Percentiles rank a stretch among this genome's conserved stretches.
These are phyloP conservation scores for Zaprionus nigranus DNA, from an alignment of 1,140 invertebrate genomes.

Conservation along the genomic window DNA sequence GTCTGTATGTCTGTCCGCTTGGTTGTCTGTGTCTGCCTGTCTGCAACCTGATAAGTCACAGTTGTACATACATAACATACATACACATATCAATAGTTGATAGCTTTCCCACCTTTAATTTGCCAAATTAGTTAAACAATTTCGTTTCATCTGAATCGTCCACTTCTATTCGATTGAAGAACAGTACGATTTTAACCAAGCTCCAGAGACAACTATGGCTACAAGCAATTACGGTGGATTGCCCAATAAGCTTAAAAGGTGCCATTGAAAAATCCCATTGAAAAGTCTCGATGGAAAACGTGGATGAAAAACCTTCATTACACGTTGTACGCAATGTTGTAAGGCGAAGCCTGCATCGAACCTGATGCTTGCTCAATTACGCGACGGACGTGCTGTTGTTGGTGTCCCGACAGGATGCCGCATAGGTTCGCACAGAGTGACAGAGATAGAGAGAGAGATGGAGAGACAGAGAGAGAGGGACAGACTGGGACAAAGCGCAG, in stretches of 20 bases:
- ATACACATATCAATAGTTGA: no score
- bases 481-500: constrained; percentile 35
- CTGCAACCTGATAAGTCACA: no score
- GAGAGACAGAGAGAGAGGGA: not conserved
- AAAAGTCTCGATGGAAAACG: not conserved
- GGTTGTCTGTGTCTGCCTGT: no score
- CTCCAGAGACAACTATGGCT: not conserved
- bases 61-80: no score
- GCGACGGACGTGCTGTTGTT: constrained; percentile 17
- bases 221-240: not conserved
- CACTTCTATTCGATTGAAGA: no score
- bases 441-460: not conserved
- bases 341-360: constrained; percentile 5
- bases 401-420: constrained; percentile 11
- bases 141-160: no score
- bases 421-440: not conserved
- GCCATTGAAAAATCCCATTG: not conserved
- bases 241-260: not conserved
- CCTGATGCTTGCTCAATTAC: constrained; percentile 26
- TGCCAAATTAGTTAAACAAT: no score
- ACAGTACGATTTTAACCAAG: no score
- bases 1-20: no score
- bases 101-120: no score
- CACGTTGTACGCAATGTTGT: not conserved
- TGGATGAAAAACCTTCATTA: not conserved